Evolutionary conservation across 2,888 invertebrate genomes (phyloP), one percentile per base, ranked within the genome.

Genomic region (Tetropium fuscum): DNA sequence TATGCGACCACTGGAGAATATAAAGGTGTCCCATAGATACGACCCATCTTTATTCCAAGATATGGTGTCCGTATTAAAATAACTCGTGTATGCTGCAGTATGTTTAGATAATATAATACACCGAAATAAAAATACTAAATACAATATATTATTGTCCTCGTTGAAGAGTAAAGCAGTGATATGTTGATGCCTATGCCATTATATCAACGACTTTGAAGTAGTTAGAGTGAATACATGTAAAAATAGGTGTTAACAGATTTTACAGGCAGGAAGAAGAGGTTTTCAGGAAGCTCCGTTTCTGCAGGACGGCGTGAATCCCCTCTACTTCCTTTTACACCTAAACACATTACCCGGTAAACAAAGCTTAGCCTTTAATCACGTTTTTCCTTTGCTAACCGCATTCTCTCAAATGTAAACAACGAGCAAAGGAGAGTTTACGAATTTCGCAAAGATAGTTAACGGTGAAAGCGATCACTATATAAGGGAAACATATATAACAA

Each of bases 261-360:
- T 38, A 25, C 60, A 55, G 60, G 60, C 55, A 60, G 60, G 60
- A 60, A 55, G 60, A 54, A 53, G 32, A 54, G 60, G 53, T 60
- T 60, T 60, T 60, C 51, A 54, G 60, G 60, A 60, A 32, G 48
- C 25, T 45, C 19, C 54, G 59, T 53, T 58, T 45, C 43, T 38
- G 49, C 16, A 55, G 55, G 44, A 43, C 34, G 57, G 54, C 45
- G 41, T 40, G 49, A 54, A 61, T 53, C 53, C 54, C 57, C 53
- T 49, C 36, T 34, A 48, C 57, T 58, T 59, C 54, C 59, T 40
- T 59, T 59, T 59, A 59, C 59, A 59, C 59, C 59, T 59, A 59
- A 59, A 59, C 59, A 59, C 59, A 48, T 48, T 48, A 54, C 18
- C 43, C 53, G 18, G 54, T 48, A 59, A 48, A 59, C 59, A 59